Percentiles rank a stretch among this genome's conserved stretches.
Evolutionary conservation across 2,888 invertebrate genomes (phyloP).

Genomic region (Platerodrilus igneus): DNA sequence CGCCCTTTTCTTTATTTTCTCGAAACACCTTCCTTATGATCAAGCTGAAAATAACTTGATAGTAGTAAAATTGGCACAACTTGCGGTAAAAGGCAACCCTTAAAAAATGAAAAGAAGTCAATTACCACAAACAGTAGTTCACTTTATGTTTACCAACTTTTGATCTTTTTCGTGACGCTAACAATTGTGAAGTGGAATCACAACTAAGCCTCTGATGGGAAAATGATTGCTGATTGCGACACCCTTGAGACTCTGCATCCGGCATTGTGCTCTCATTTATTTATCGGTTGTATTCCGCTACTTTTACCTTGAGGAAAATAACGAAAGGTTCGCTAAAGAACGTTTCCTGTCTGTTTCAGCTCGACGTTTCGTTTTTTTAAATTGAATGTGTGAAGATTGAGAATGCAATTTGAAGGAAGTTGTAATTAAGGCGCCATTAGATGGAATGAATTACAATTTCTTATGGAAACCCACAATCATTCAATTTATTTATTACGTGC

Average conservation of each 20-base stretch:
- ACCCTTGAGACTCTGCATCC: conserved; percentile 36
- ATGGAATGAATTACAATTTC: no score
- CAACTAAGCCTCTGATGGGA: conserved; percentile 26
- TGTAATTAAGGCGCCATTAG: no score
- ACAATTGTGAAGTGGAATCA: conserved; percentile 21
- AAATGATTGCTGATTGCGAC: conserved; percentile 42
- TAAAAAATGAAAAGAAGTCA: conserved; percentile 19
- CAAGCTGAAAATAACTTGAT: conserved; percentile 5
- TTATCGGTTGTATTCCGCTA: conserved; percentile 33
- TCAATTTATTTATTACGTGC: no score
- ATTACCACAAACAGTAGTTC: conserved; percentile 10
- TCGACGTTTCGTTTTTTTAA: no score
- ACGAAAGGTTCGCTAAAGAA: no score
- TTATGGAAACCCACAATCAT: no score
- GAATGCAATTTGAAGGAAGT: no score
- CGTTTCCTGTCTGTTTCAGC: no score
- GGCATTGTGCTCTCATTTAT: conserved; percentile 31
- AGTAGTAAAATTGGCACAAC: conserved; percentile 5
- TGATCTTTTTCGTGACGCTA: conserved; percentile 15
- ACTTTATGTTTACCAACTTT: conserved; percentile 17
- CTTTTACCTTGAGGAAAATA: no score
- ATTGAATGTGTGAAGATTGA: no score
- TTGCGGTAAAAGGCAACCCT: conserved; percentile 1
- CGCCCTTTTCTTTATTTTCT: conserved; percentile 9
- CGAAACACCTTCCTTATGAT: conserved; percentile 1